These are phyloP conservation scores for Cercocebus atys DNA, from an alignment of 2,113 vertebrate genomes.

Conservation along the genomic window DNA sequence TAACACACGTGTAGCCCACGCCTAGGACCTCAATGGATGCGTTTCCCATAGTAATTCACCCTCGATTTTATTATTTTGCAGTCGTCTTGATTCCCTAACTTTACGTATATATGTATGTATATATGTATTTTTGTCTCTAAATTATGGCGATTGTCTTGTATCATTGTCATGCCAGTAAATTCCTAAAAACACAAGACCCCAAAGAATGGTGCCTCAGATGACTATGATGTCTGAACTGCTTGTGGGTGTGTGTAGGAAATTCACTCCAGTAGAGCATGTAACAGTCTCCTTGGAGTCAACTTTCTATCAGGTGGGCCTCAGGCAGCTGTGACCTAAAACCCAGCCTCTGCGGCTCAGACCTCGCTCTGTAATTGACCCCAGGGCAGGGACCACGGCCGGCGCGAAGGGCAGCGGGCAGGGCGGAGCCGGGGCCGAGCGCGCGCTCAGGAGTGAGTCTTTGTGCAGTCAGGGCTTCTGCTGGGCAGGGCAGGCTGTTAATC, in stretches of 20 bases:
- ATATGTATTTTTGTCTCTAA: not conserved
- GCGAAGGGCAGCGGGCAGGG: not conserved
- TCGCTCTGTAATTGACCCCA: not conserved
- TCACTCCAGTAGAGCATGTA: not conserved
- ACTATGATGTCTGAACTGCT: not conserved
- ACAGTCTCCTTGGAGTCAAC: not conserved
- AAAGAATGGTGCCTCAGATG: not conserved
- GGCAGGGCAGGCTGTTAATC: constrained; percentile 65
- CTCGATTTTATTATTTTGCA: not conserved
- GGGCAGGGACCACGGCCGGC: rapidly evolving
- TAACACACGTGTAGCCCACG: not conserved
- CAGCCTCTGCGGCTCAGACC: not conserved
- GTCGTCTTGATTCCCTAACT: not conserved
- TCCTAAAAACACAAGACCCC: not conserved
- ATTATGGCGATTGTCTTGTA: not conserved
- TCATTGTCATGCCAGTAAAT: not conserved
- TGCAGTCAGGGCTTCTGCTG: constrained; percentile 61
- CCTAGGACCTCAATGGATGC: not conserved
- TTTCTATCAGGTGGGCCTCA: not conserved
- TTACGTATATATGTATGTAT: not conserved
- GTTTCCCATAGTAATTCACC: not conserved
- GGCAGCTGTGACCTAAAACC: not conserved
- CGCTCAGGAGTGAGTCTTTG: not conserved
- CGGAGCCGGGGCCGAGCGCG: not conserved
- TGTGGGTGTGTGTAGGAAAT: not conserved